Evolutionary conservation across 2,797 vertebrate genomes (phyloP).

Genomic region (Thaleichthys pacificus): DNA sequence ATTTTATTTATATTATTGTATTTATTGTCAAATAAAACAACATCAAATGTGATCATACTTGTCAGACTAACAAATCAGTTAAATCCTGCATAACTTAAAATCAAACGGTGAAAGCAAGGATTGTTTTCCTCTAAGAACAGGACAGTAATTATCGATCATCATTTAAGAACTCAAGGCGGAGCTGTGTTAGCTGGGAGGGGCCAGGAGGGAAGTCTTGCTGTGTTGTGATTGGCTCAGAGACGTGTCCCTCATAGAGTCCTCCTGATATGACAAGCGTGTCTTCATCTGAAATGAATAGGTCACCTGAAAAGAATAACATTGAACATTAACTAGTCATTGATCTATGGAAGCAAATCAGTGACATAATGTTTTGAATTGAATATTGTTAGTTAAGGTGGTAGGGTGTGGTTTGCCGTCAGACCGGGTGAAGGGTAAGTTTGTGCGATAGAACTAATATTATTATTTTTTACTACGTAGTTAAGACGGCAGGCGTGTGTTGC

Average conservation of each 20-base stretch:
- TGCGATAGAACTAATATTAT: too few relatives aligned
- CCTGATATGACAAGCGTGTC: conserved; percentile 78
- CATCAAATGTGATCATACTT: too few relatives aligned
- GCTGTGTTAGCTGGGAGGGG: conserved; percentile 3
- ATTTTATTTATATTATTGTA: background rate
- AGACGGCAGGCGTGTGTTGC: too few relatives aligned
- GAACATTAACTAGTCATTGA: background rate
- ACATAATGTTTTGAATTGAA: background rate
- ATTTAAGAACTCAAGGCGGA: conserved; percentile 14
- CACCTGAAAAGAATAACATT: conserved; percentile 46
- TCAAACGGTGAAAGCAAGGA: background rate
- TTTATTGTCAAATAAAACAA: background rate
- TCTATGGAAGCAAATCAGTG: background rate
- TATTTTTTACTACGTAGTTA: too few relatives aligned
- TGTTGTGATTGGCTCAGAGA: conserved; percentile 65
- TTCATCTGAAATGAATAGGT: conserved; percentile 59
- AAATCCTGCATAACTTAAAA: background rate
- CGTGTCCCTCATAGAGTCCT: conserved; percentile 76
- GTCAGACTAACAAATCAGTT: too few relatives aligned
- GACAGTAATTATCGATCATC: background rate
- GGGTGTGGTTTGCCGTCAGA: too few relatives aligned
- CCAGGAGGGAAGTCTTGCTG: background rate
- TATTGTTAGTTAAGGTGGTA: too few relatives aligned
- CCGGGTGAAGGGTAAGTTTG: too few relatives aligned
- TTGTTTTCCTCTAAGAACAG: background rate